Conservation (phyloP, 2,888 invertebrate species). For the Phaedon cochleariae region DNA sequence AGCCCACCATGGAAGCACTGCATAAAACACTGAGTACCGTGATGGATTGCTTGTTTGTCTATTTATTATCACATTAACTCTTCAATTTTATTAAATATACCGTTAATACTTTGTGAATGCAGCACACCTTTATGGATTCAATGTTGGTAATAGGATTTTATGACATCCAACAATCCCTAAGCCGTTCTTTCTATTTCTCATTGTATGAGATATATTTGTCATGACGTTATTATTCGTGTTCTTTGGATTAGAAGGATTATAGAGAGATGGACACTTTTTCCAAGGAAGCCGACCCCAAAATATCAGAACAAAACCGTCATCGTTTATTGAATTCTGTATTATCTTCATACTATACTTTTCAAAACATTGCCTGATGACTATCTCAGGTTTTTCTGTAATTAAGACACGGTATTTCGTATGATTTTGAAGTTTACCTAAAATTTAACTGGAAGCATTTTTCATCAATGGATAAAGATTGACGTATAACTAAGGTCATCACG, state of each 20-base stretch:
- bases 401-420: no score
- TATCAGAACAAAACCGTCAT: background rate
- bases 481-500: no score
- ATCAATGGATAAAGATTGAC: no score
- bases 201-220: slow-evolving; percentile 5
- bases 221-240: slow-evolving; percentile 10
- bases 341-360: no score
- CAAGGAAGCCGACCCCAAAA: background rate
- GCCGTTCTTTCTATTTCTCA: slow-evolving; percentile 13
- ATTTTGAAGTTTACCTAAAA: no score
- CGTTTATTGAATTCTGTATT: no score
- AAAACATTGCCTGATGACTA: no score
- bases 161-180: slow-evolving; percentile 13
- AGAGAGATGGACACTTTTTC: background rate
- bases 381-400: no score
- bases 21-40: background rate
- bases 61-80: slow-evolving; percentile 10
- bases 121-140: slow-evolving; percentile 16
- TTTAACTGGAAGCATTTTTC: no score
- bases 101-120: slow-evolving; percentile 15
- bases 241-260: slow-evolving; percentile 1
- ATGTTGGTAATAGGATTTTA: slow-evolving; percentile 14
- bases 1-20: no score
- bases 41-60: slow-evolving; percentile 7
- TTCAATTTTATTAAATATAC: slow-evolving; percentile 10